Base-by-base conservation (phyloP, 1,140 invertebrate species). In the Potamilus streckersoni region DNA sequence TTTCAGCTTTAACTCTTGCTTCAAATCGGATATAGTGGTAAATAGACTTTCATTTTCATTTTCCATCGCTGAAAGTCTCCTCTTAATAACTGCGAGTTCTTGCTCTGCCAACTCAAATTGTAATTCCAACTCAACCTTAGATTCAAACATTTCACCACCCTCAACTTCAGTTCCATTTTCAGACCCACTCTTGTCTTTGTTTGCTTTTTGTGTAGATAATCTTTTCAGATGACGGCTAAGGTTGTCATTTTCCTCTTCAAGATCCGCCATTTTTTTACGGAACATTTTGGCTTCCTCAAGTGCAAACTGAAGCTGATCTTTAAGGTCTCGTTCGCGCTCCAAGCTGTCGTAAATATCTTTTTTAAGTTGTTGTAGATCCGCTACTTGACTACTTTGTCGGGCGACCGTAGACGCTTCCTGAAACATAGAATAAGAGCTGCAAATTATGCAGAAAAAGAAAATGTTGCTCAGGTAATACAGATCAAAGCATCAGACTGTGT, bases 211-310 rank as follows among this genome's bases (percentile, higher is more conserved):
- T 65, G 83, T 84, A 90, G 95, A 95, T 94, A 97, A 95, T 93
- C 96, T 97, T 93, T 96, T 96, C 86, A 97, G 93, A 92, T 97
- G 96, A 90, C 96, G 92, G 87, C 95, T 93, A 90, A 97, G 92
- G 73, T 94, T 95, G 90, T 97, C 96, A 92, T 97, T 97, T 92
- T 97, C 96, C 89, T 97, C 95, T 91, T 97, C 96, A 85, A 97
- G 92, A 79, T 95, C 93, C 79, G 94, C 93, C 80, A 95, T 92
- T 91, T 70, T 49, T 57, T 13, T 19, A 57, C 14, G 20, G 56
- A 70, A 19, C 19, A 58, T 93, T 88, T 93, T 95, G 85, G 93
- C 93, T 92, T 98, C 96, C 90, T 97, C 95, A 90, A 97, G 96
- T 49, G 95, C 93, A 89, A 96, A 97, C 76, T 94, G 93, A 14